Percentiles rank a stretch among this genome's conserved stretches.
phyloP scores from a whole-genome alignment of 2,113 vertebrate genomes.

The Falcunculus frontatus region DNA sequence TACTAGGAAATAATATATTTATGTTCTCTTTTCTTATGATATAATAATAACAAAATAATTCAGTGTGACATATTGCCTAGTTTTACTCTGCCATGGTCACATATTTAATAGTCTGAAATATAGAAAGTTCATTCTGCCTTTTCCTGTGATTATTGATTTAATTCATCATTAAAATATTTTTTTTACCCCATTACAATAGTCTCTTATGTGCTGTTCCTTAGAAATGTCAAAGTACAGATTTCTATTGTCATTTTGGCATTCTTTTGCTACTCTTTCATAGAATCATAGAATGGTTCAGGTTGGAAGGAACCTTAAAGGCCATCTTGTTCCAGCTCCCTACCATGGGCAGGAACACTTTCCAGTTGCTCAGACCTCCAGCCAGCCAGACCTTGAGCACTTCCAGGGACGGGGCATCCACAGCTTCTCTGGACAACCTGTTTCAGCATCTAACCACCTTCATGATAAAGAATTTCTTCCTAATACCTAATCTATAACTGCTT shows the following conservation, averaged over 20 bases:
- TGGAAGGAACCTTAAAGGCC: background rate
- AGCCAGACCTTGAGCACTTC: background rate
- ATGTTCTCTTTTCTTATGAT: background rate
- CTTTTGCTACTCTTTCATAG: background rate
- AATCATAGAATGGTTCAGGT: background rate
- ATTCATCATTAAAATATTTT: background rate
- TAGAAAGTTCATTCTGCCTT: background rate
- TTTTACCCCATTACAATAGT: background rate
- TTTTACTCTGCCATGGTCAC: background rate
- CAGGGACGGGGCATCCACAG: background rate
- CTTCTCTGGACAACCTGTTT: background rate
- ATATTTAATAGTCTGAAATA: background rate
- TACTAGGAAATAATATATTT: background rate
- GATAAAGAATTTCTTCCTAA: background rate
- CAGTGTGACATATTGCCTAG: background rate
- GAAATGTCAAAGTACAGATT: background rate
- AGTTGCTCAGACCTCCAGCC: background rate
- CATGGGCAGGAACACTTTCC: background rate
- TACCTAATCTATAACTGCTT: too few species aligned
- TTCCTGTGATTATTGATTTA: background rate
- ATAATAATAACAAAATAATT: background rate
- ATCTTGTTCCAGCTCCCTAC: accelerated
- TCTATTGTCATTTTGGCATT: background rate
- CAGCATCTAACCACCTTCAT: background rate
- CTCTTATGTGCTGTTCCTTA: background rate